These are phyloP conservation scores for Anguilla obscura DNA, from an alignment of 2,797 vertebrate genomes.

Conservation along the genomic window DNA sequence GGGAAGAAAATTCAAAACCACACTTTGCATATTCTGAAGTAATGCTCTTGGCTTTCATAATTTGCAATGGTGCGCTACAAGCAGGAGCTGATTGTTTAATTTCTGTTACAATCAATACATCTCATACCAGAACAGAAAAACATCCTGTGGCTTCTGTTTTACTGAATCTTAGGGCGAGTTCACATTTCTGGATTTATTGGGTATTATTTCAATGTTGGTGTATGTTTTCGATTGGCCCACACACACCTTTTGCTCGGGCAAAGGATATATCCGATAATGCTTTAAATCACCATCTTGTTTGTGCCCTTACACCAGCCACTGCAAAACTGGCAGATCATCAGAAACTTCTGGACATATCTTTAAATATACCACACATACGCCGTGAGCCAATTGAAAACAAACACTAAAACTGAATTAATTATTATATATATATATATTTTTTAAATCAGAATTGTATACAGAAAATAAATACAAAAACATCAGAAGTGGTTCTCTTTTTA, in stretches of 20 bases:
- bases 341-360: background rate
- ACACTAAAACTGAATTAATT: background rate
- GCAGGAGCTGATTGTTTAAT: background rate
- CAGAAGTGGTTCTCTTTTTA: background rate
- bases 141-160: background rate
- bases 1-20: conserved; percentile 44
- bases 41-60: background rate
- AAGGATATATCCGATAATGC: background rate
- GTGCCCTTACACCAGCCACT: too few relatives aligned
- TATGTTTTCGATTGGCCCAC: background rate
- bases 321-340: background rate
- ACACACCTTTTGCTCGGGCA: background rate
- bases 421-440: too few relatives aligned
- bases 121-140: background rate
- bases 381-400: background rate
- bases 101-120: background rate
- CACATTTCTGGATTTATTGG: background rate
- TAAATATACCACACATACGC: background rate
- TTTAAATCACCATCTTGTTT: too few relatives aligned
- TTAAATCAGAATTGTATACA: background rate
- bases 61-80: background rate
- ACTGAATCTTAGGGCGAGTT: background rate
- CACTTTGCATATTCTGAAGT: background rate
- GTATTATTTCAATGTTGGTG: background rate
- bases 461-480: background rate